Conservation (phyloP, 2,888 invertebrate genomes). For the Gymnoscelis rufifasciata region DNA sequence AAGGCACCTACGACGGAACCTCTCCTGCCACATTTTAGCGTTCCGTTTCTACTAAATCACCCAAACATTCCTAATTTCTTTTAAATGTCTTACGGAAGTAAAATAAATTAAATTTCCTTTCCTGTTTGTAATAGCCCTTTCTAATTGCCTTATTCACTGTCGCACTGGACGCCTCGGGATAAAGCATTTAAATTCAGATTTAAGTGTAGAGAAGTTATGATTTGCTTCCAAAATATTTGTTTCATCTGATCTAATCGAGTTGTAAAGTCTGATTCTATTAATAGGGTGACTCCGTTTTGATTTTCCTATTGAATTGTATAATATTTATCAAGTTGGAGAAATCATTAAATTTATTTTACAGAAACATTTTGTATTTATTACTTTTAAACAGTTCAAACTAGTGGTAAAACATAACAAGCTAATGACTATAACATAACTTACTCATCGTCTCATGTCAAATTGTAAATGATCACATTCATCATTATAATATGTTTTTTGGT, state of each 20-base stretch:
- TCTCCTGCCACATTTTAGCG: constrained; percentile 5
- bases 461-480: too few species aligned
- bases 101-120: constrained; percentile 17
- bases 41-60: constrained; percentile 7
- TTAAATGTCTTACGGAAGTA: constrained; percentile 14
- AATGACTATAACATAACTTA: too few species aligned
- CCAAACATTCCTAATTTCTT: constrained; percentile 15
- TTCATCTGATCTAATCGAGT: constrained; percentile 23
- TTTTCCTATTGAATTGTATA: constrained; percentile 9
- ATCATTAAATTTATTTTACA: too few species aligned
- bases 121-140: constrained; percentile 21
- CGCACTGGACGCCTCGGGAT: constrained; percentile 21
- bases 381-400: too few species aligned
- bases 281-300: constrained; percentile 13
- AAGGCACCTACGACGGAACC: constrained; percentile 4
- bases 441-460: too few species aligned
- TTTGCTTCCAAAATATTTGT: constrained; percentile 24
- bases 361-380: too few species aligned
- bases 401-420: too few species aligned
- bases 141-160: constrained; percentile 29
- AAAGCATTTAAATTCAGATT: constrained; percentile 25
- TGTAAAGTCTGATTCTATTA: constrained; percentile 18
- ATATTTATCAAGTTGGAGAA: not conserved
- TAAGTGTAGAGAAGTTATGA: constrained; percentile 24
- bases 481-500: too few species aligned